Percentiles rank a stretch among this genome's conserved stretches.
Evolutionary conservation across 1,140 invertebrate genomes (phyloP).

Genomic region (Gryllus bimaculatus): DNA sequence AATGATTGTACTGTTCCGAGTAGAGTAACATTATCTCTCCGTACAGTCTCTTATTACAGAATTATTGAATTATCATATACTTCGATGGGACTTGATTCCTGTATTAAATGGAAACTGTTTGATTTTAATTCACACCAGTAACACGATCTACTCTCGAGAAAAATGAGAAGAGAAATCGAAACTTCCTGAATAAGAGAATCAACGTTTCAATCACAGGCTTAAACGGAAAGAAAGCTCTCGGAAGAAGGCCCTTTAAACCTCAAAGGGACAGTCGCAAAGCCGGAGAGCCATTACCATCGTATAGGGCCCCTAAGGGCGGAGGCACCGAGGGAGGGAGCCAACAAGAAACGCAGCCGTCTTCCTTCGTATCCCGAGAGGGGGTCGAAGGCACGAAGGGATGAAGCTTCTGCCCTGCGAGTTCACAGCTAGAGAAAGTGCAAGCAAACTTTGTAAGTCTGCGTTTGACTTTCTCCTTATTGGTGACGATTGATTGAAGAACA

Average conservation of each 20-base stretch:
- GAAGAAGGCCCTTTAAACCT: not conserved
- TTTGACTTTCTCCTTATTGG: conserved; percentile 1
- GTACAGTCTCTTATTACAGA: no score
- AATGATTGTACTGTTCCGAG: no score
- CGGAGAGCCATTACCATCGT: not conserved
- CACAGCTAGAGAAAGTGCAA: not conserved
- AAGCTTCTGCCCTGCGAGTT: not conserved
- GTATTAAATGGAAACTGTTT: no score
- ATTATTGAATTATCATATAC: no score
- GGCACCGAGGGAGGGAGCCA: no score
- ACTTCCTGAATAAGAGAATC: not conserved
- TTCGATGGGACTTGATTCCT: no score
- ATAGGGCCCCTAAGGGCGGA: not conserved
- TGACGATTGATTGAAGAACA: conserved; percentile 4
- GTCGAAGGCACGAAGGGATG: not conserved
- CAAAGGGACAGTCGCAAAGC: not conserved
- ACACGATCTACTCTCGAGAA: no score
- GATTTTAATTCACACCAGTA: no score
- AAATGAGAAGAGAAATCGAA: no score
- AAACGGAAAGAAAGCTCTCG: not conserved
- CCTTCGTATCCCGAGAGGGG: no score
- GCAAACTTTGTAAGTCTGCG: not conserved
- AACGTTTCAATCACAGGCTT: not conserved
- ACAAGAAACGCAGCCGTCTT: no score
- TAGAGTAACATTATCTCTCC: no score